Evolutionary conservation across 1,140 invertebrate genomes (phyloP).

Genomic region (Zaprionus camerounensis): DNA sequence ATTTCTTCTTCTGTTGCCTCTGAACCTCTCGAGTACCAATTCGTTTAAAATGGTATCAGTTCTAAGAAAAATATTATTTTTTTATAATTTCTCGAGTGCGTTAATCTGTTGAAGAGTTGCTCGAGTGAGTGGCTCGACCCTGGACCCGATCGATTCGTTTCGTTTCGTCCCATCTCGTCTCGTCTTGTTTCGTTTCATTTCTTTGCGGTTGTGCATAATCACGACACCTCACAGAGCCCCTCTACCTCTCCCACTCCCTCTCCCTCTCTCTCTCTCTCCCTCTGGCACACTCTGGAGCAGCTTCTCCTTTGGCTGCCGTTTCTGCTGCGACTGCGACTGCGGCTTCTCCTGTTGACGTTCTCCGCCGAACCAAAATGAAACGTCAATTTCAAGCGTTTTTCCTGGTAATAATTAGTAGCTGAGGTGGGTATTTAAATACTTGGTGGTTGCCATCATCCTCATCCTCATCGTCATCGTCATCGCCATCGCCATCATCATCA

Average conservation of each 20-base stretch:
- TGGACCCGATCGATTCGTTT: conserved; percentile 6
- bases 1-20: conserved; percentile 57
- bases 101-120: conserved; percentile 74
- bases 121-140: conserved; percentile 47
- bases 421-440: conserved; percentile 84
- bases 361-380: conserved; percentile 76
- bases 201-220: conserved; percentile 65
- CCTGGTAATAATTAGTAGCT: conserved; percentile 84
- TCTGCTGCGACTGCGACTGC: conserved; percentile 15
- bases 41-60: conserved; percentile 83
- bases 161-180: conserved; percentile 35
- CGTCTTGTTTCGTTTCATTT: conserved; percentile 7
- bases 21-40: conserved; percentile 70
- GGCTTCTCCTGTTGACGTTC: conserved; percentile 59
- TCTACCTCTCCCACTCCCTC: not conserved
- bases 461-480: conserved; percentile 9
- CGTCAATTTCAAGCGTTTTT: conserved; percentile 84
- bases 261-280: not conserved
- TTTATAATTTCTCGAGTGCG: conserved; percentile 83
- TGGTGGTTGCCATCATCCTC: conserved; percentile 44
- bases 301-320: not conserved
- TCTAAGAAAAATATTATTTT: conserved; percentile 84
- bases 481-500: conserved; percentile 38
- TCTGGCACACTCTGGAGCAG: conserved; percentile 4
- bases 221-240: conserved; percentile 50